These are phyloP conservation scores for Engystomops pustulosus DNA, from an alignment of 2,113 vertebrate genomes.

Conservation along the genomic window DNA sequence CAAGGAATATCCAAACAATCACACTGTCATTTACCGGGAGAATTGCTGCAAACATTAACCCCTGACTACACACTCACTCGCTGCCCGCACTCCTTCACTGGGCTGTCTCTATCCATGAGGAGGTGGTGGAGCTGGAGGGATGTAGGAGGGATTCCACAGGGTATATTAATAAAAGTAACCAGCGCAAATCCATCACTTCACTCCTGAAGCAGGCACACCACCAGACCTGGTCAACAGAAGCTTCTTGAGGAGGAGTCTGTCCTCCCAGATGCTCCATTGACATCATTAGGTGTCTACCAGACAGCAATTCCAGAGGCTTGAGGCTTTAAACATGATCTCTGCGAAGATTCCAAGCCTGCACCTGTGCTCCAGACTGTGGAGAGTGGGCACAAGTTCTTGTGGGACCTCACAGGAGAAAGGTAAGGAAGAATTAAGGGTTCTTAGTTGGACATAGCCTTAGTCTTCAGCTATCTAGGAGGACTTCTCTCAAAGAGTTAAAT, in stretches of 20 bases:
- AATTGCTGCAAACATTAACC: conserved; percentile 27
- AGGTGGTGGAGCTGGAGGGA: background rate
- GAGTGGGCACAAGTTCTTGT: background rate
- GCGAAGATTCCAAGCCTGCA: background rate
- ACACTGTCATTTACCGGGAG: conserved; percentile 13
- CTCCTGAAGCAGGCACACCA: background rate
- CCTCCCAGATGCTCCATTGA: conserved; percentile 8
- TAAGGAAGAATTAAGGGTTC: background rate
- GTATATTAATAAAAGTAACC: conserved; percentile 47
- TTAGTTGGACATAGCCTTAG: background rate
- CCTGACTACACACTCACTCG: background rate
- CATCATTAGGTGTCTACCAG: conserved; percentile 10
- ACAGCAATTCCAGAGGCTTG: background rate
- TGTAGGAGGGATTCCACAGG: background rate
- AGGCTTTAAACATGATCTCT: background rate
- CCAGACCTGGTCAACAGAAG: background rate
- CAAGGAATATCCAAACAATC: conserved; percentile 10
- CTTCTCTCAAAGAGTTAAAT: background rate
- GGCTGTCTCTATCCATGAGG: conserved; percentile 1
- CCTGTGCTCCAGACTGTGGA: background rate
- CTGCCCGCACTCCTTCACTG: background rate
- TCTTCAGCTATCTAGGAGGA: background rate
- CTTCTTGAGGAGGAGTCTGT: conserved; percentile 8
- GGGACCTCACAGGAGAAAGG: conserved; percentile 18
- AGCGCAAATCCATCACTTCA: conserved; percentile 30